Evolutionary conservation across 2,888 invertebrate species (phyloP), one percentile per base, ranked within the genome.

Genomic region (Thumatha senex): DNA sequence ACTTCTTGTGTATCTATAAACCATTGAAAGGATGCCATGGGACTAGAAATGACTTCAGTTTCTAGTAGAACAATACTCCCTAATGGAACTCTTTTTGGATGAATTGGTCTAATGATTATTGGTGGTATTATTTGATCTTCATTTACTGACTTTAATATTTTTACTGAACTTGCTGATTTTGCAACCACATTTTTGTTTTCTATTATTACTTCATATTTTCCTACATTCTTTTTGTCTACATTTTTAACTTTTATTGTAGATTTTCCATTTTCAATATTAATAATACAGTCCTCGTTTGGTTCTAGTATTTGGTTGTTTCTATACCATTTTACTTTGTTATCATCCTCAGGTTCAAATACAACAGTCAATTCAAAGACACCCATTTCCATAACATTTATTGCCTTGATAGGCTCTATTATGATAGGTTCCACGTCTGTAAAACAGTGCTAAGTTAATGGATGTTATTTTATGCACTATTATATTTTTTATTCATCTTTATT

Each of bases 171-270:
- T 2, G 96, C 96, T 33, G 96, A 95, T 72, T 96, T 94, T 1
- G 95, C 96, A 74, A 96, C 95, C 10, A 97, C 95, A 40, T 93
- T 94, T 53, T 93, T 92, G 84, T 96, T 96, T 70, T 94, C 93
- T n/a, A 96, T 95, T 24, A 95, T 92, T 11, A 97, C 95, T 92
- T 98, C 97, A 82, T 98, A 98, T 83, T 97, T 97, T 29, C 98
- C 98, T 54, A 94, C 93, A 76, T 96, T 95, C 73, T 95, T 95
- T 78, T 95, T 95, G 39, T 94, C 93, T 67, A 94, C 93, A 60
- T 95, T 94, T 34, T 92, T 87, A 54, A 97, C 93, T 63, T 84
- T 92, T 24, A 97, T 85, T 39, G 86, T 93, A 0, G 96, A 95
- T 56, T 89, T 93, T 40, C 92, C 94, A 53, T 94, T 93, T 58